phyloP scores from a whole-genome alignment of 2,888 invertebrate species.

The Chesias legatella region DNA sequence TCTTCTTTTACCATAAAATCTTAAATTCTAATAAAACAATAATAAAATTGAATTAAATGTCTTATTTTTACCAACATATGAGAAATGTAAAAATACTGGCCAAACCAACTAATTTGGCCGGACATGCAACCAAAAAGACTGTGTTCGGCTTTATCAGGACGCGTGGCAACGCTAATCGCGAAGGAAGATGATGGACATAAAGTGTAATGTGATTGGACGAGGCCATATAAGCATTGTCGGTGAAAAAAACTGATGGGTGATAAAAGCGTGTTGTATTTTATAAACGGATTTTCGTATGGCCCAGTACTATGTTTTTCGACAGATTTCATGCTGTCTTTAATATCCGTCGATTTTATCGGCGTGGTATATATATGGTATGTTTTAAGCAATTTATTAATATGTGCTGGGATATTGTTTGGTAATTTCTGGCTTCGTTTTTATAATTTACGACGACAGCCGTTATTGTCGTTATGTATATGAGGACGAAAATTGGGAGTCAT shows the following conservation, averaged over 20 bases:
- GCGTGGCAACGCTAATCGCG: too few species aligned
- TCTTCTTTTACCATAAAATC: too few species aligned
- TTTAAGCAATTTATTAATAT: constrained; percentile 10
- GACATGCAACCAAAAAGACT: too few species aligned
- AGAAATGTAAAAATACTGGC: too few species aligned
- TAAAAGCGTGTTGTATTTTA: constrained; percentile 17
- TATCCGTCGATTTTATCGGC: constrained; percentile 7
- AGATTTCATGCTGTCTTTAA: constrained; percentile 20
- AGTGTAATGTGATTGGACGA: constrained; percentile 54
- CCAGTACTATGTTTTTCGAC: constrained; percentile 22
- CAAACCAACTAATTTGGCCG: too few species aligned
- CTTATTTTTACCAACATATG: too few species aligned
- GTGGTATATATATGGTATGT: constrained; percentile 15
- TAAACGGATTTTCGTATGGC: constrained; percentile 23
- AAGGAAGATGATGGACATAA: constrained; percentile 43
- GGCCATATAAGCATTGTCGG: constrained; percentile 22
- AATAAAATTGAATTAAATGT: too few species aligned
- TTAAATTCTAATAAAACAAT: too few species aligned
- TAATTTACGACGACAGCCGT: background rate
- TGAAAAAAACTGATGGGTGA: constrained; percentile 27
- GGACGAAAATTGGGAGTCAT: background rate
- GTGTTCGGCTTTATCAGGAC: too few species aligned
- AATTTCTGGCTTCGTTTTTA: background rate
- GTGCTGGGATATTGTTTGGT: background rate
- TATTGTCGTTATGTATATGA: background rate